These are phyloP conservation scores for Macrosiphum euphorbiae DNA, from an alignment of 2,888 invertebrate species.

Conservation along the genomic window DNA sequence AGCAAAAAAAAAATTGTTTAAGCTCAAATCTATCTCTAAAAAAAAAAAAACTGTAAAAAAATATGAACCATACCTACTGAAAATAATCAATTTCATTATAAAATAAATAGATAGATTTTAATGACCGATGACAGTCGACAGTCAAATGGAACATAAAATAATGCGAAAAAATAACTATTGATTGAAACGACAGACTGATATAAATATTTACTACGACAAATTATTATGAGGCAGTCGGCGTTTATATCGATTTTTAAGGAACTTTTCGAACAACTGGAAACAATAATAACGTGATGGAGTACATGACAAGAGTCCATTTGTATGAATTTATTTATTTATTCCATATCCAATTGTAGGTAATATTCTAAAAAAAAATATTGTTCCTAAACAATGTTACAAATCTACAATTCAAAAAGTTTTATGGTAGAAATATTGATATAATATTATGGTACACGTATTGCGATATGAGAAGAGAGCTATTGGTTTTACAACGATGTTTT, in stretches of 20 bases:
- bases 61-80: background rate
- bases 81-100: background rate
- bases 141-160: background rate
- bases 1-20: background rate
- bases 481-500: background rate
- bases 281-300: background rate
- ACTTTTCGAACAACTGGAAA: background rate
- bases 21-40: background rate
- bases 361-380: background rate
- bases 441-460: background rate
- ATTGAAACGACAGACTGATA: background rate
- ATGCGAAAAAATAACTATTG: background rate
- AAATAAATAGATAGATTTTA: background rate
- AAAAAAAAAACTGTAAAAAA: background rate
- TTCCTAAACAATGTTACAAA: background rate
- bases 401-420: background rate
- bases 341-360: background rate
- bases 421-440: background rate
- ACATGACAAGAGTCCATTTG: slow-evolving; percentile 19
- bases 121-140: background rate
- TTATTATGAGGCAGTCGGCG: background rate
- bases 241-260: background rate
- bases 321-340: slow-evolving; percentile 22
- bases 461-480: background rate
- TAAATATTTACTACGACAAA: background rate